Evolutionary conservation across 2,113 vertebrate species (phyloP).

Genomic region (Amia ocellicauda): DNA sequence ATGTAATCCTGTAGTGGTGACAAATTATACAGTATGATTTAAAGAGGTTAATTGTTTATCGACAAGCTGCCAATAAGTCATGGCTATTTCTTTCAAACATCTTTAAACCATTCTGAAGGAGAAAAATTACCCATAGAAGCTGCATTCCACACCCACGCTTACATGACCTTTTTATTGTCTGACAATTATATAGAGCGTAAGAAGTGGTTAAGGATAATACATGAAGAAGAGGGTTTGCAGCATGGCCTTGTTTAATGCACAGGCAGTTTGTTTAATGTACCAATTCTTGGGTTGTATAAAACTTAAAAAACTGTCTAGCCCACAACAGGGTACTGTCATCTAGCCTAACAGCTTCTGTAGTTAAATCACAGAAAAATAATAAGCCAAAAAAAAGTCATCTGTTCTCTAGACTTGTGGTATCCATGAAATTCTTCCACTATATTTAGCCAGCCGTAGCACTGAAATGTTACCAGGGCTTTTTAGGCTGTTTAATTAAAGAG

Average conservation of each 20-base stretch:
- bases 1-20: too few relatives aligned
- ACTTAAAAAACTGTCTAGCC: constrained; percentile 27
- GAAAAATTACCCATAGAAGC: neutral
- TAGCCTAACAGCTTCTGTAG: constrained; percentile 27
- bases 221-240: constrained; percentile 22
- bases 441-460: constrained; percentile 21
- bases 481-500: constrained; percentile 34
- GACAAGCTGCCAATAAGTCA: too few relatives aligned
- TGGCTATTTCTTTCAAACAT: too few relatives aligned
- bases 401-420: constrained; percentile 25
- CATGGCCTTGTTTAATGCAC: constrained; percentile 20
- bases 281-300: constrained; percentile 24
- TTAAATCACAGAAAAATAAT: constrained; percentile 23
- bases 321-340: constrained; percentile 23
- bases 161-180: constrained; percentile 9
- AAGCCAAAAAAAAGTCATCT: constrained; percentile 19
- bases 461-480: constrained; percentile 13
- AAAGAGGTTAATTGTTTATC: too few relatives aligned
- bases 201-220: constrained; percentile 16
- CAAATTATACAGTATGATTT: too few relatives aligned
- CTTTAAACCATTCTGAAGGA: neutral
- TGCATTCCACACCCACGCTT: neutral
- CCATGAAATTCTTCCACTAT: constrained; percentile 26
- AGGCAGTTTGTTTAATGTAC: constrained; percentile 31
- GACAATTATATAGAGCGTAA: neutral